These are phyloP conservation scores for Heteromormyrus szaboi DNA, from an alignment of 2,797 vertebrate genomes.

Conservation along the genomic window DNA sequence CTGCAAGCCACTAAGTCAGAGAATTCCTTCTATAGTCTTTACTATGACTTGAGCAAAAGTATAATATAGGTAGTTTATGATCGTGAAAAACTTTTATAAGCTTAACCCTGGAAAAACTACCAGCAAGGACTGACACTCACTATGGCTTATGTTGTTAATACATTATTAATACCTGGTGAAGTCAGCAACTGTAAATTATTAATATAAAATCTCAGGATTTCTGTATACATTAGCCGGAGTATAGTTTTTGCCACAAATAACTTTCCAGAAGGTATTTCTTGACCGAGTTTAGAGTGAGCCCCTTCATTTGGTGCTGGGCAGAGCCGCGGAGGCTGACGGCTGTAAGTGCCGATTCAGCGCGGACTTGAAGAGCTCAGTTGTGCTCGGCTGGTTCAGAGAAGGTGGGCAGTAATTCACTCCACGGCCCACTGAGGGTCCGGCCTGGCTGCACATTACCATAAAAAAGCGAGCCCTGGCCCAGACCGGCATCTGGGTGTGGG, in stretches of 20 bases:
- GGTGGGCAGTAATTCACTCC: not conserved
- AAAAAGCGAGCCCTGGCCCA: not conserved
- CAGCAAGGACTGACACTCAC: not conserved
- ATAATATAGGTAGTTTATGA: not conserved
- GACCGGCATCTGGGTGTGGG: not conserved
- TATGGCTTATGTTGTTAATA: not conserved
- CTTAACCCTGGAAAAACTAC: not conserved
- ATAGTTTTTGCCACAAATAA: not conserved
- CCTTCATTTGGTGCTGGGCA: not conserved
- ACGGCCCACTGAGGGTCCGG: not conserved
- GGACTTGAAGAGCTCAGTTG: not conserved
- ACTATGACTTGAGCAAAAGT: not conserved
- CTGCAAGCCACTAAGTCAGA: not conserved
- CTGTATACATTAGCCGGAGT: not conserved
- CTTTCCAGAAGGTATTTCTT: not conserved
- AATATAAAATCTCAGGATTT: not conserved
- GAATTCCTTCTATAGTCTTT: not conserved
- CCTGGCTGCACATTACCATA: slow-evolving; percentile 6
- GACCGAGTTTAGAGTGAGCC: not conserved
- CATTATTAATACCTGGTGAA: not conserved
- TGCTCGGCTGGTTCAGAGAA: not conserved
- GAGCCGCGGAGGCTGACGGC: not conserved
- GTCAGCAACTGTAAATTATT: not conserved
- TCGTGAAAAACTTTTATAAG: not conserved
- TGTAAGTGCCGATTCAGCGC: not conserved